Evolutionary conservation across 1,140 invertebrate genomes (phyloP).

Genomic region (Melipona quadrifasciata): DNA sequence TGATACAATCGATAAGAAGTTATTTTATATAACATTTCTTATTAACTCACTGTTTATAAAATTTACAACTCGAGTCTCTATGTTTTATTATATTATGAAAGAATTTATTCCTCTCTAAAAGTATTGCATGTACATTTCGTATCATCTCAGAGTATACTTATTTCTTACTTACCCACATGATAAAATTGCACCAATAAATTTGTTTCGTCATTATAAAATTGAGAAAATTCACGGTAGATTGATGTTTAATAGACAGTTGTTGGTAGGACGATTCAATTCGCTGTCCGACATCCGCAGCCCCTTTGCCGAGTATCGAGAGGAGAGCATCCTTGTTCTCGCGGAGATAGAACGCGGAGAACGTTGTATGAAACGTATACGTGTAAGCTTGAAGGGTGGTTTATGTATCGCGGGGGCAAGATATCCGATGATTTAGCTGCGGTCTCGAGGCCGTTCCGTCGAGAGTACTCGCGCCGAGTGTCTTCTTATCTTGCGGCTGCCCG

Average conservation of each 20-base stretch:
- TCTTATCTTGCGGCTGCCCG: conserved; percentile 78
- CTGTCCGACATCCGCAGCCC: conserved; percentile 52
- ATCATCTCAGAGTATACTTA: not conserved
- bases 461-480: conserved; percentile 64
- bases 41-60: too few species aligned
- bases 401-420: conserved; percentile 81
- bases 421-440: conserved; percentile 81
- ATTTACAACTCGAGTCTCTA: too few species aligned
- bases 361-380: conserved; percentile 69
- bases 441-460: conserved; percentile 70
- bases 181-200: not conserved
- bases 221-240: not conserved
- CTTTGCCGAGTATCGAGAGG: conserved; percentile 40
- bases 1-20: too few species aligned
- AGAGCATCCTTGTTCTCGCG: conserved; percentile 49
- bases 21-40: too few species aligned
- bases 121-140: not conserved
- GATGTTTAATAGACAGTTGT: not conserved
- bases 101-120: not conserved
- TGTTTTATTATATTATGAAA: too few species aligned
- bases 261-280: not conserved
- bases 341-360: conserved; percentile 53
- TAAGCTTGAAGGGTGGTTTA: conserved; percentile 82
- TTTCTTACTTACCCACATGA: not conserved
- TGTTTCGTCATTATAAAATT: not conserved